A percentile compares a stretch with the other conserved stretches of the same genome.
Conservation (phyloP, 2,113 vertebrate species). For the Callipepla californica region DNA sequence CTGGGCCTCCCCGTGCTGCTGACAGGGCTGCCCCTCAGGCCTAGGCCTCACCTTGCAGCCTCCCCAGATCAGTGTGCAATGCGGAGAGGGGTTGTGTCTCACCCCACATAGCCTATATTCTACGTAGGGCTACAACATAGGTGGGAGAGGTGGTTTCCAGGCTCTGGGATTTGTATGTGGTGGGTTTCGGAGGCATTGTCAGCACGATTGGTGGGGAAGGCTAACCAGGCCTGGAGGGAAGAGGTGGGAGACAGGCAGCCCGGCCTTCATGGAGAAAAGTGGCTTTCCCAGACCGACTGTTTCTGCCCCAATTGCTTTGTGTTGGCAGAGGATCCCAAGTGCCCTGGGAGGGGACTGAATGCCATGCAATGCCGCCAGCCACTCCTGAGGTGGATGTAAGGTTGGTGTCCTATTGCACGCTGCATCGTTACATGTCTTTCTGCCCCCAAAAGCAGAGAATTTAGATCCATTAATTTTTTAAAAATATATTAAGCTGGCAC, state of each 20-base stretch:
- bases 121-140: fast-evolving
- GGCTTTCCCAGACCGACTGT: background rate
- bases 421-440: background rate
- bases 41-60: background rate
- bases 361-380: fast-evolving
- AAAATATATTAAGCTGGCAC: constrained; percentile 1
- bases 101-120: background rate
- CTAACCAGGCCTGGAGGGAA: background rate
- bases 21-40: background rate
- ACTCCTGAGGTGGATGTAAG: background rate
- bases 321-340: background rate
- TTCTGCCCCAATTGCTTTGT: background rate
- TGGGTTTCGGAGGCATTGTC: background rate
- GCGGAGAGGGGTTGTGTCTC: background rate
- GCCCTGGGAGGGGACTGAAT: background rate
- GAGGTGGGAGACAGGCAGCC: background rate
- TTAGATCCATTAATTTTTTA: background rate
- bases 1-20: background rate
- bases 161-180: fast-evolving
- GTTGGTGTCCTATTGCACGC: background rate
- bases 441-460: background rate
- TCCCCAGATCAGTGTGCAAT: fast-evolving
- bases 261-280: background rate
- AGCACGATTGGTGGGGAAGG: fast-evolving
- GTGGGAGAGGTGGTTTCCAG: background rate